These are phyloP conservation scores for Agonopterix heracliana DNA, from an alignment of 2,888 invertebrate species.

Conservation along the genomic window DNA sequence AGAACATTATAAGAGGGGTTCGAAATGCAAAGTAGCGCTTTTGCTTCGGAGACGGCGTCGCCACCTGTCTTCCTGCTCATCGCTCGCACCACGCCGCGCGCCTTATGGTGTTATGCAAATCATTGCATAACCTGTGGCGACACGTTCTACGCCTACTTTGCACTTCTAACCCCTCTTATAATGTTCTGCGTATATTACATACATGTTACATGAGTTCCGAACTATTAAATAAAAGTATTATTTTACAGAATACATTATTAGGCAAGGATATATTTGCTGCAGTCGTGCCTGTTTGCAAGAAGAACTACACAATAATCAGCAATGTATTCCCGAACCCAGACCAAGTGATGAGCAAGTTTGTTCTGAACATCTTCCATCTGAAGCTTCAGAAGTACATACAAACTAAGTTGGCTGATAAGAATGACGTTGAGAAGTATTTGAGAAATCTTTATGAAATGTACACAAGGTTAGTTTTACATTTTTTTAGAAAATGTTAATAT, in stretches of 20 bases:
- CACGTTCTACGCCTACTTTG: too few species aligned
- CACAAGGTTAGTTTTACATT: constrained; percentile 78
- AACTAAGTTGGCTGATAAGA: constrained; percentile 86
- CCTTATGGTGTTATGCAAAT: too few species aligned
- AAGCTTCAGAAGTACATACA: constrained; percentile 92
- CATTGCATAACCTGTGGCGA: too few species aligned
- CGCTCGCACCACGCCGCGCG: too few species aligned
- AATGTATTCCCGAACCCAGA: constrained; percentile 96
- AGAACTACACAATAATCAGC: constrained; percentile 88
- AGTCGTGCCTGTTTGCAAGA: constrained; percentile 91
- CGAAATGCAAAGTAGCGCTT: too few species aligned
- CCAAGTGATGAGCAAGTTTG: constrained; percentile 98
- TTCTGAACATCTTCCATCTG: constrained; percentile 95
- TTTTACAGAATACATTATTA: constrained; percentile 84
- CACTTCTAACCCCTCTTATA: too few species aligned
- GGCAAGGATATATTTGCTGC: constrained; percentile 94
- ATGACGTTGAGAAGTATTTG: constrained; percentile 91
- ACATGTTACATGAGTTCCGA: too few species aligned
- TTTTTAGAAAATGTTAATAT: background rate
- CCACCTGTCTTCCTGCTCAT: too few species aligned
- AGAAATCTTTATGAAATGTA: constrained; percentile 92
- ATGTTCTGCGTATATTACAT: too few species aligned
- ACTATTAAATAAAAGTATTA: too few species aligned
- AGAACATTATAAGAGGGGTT: too few species aligned
- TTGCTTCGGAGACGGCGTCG: too few species aligned